Percentiles rank a stretch among this genome's conserved stretches.
These are phyloP conservation scores for Sebastes glaucus DNA, from an alignment of 2,797 vertebrate species.

Conservation along the genomic window DNA sequence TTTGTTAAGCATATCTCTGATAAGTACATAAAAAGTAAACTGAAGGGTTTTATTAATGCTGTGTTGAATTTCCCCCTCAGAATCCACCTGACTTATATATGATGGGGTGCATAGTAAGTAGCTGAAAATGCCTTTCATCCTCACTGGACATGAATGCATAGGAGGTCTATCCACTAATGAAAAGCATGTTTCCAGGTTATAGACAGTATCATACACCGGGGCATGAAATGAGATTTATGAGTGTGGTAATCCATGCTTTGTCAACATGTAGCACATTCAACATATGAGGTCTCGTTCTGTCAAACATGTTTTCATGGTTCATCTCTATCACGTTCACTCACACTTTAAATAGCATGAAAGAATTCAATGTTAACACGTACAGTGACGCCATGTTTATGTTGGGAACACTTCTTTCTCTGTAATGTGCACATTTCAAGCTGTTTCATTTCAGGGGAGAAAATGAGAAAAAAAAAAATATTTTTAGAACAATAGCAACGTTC, in stretches of 20 bases:
- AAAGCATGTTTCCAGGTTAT: slow-evolving; percentile 38
- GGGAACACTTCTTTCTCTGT: slow-evolving; percentile 21
- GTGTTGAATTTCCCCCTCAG: slow-evolving; percentile 8
- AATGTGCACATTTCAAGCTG: slow-evolving; percentile 20
- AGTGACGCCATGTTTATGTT: slow-evolving; percentile 33
- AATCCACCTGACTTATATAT: slow-evolving; percentile 33
- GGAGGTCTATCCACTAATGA: slow-evolving; percentile 40
- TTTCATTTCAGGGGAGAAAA: slow-evolving; percentile 19
- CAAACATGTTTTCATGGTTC: slow-evolving; percentile 21
- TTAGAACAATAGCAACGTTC: slow-evolving; percentile 17
- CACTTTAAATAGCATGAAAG: slow-evolving; percentile 41
- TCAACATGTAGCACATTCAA: slow-evolving; percentile 24
- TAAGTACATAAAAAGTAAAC: too few relatives aligned
- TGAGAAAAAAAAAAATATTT: too few relatives aligned
- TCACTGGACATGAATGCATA: slow-evolving; percentile 3
- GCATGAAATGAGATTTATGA: slow-evolving; percentile 52
- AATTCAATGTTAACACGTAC: slow-evolving; percentile 18
- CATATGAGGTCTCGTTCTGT: slow-evolving; percentile 11
- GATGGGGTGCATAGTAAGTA: slow-evolving; percentile 19
- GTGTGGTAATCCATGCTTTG: slow-evolving; percentile 42
- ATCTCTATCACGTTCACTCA: slow-evolving; percentile 17
- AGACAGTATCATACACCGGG: background rate
- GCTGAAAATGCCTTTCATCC: slow-evolving; percentile 36
- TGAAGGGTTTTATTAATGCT: background rate
- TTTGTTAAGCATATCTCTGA: too few relatives aligned